phyloP scores from a whole-genome alignment of 2,113 vertebrate genomes.

The Notarius lentiginosus region DNA sequence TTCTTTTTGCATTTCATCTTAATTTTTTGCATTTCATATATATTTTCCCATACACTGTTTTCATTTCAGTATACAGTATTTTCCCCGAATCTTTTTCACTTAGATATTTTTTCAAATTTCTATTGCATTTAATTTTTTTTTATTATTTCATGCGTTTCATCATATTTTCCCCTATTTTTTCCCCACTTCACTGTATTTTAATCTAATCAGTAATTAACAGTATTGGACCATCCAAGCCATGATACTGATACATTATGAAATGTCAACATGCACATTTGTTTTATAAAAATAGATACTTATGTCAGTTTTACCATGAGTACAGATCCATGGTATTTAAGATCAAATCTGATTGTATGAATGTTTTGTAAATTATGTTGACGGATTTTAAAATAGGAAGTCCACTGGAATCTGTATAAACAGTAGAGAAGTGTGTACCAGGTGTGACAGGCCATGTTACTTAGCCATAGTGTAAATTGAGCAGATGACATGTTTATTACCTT shows the following conservation, averaged over 20 bases:
- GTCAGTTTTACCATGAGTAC: not conserved
- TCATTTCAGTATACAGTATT: not conserved
- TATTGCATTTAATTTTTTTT: too few species aligned
- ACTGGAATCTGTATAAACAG: constrained; percentile 31
- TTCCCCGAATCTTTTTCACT: not conserved
- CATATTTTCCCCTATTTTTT: not conserved
- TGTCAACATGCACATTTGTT: not conserved
- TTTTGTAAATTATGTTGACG: not conserved
- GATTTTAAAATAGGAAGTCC: not conserved
- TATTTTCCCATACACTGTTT: too few species aligned
- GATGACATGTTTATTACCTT: constrained; percentile 46
- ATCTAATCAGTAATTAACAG: not conserved
- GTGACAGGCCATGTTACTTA: constrained; percentile 53
- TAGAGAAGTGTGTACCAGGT: constrained; percentile 42
- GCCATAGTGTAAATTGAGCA: constrained; percentile 50
- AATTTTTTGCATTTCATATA: too few species aligned
- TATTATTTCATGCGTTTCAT: not conserved
- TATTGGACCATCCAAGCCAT: not conserved
- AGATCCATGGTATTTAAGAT: not conserved
- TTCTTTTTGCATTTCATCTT: too few species aligned
- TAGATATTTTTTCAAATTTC: not conserved
- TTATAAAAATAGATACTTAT: not conserved
- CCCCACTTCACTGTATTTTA: not conserved
- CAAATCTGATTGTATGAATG: not conserved
- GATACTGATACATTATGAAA: not conserved